A percentile compares a stretch with the other conserved stretches of the same genome.
phyloP scores from a whole-genome alignment of 1,140 invertebrate genomes.

The Elymnias hypermnestra region DNA sequence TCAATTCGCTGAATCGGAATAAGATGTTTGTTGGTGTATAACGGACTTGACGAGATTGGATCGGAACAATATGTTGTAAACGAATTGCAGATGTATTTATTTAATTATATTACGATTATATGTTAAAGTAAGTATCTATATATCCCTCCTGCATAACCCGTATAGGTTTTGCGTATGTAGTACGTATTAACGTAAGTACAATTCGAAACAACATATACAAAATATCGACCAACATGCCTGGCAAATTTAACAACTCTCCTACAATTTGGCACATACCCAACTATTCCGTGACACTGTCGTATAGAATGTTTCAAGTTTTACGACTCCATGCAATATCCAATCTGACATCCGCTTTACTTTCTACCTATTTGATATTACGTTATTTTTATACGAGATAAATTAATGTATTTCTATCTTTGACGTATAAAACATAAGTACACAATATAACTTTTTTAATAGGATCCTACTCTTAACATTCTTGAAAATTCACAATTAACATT shows the following conservation, averaged over 20 bases:
- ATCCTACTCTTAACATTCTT: no score
- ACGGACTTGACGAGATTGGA: neutral
- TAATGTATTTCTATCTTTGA: no score
- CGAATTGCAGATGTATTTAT: no score
- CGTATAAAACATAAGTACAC: neutral
- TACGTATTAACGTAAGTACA: slow-evolving; percentile 1
- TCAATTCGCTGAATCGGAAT: neutral
- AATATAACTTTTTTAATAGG: no score
- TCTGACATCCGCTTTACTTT: slow-evolving; percentile 11
- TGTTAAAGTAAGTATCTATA: no score
- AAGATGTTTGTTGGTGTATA: neutral
- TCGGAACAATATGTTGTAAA: neutral
- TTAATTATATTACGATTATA: no score
- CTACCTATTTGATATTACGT: neutral
- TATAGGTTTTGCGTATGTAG: no score
- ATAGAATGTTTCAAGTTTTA: slow-evolving; percentile 22
- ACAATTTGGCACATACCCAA: slow-evolving; percentile 58
- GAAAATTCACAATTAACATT: no score
- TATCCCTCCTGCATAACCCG: no score
- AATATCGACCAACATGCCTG: slow-evolving; percentile 61
- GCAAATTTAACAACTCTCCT: slow-evolving; percentile 54
- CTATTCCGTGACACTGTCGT: slow-evolving; percentile 50
- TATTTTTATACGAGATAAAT: neutral
- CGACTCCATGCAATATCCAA: slow-evolving; percentile 16
- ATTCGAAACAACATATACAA: slow-evolving; percentile 51